These are phyloP conservation scores for Thunnus maccoyii DNA, from an alignment of 2,113 vertebrate genomes.

Conservation along the genomic window DNA sequence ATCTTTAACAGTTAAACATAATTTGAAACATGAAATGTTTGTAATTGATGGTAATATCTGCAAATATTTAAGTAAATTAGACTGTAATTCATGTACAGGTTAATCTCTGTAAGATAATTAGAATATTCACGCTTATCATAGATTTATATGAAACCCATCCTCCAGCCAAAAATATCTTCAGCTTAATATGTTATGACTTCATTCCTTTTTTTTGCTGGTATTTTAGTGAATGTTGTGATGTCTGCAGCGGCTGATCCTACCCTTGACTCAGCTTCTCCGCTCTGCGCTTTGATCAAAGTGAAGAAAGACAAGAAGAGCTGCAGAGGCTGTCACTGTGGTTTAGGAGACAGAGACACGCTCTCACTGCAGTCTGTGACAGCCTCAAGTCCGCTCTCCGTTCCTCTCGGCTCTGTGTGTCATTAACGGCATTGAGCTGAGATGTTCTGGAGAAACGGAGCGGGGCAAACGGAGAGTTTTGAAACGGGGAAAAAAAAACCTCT, in stretches of 20 bases:
- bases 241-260: conserved; percentile 13
- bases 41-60: no score
- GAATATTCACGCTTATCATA: no score
- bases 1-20: no score
- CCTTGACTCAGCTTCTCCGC: conserved; percentile 1
- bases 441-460: background rate
- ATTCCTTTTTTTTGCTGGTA: background rate
- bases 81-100: background rate
- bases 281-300: conserved; percentile 55
- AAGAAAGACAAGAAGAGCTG: conserved; percentile 7
- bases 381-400: conserved; percentile 11
- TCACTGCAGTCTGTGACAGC: conserved; percentile 16
- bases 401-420: conserved; percentile 18
- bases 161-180: background rate
- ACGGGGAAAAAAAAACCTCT: conserved; percentile 12
- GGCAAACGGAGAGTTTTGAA: background rate
- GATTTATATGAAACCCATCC: background rate
- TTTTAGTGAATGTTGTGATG: background rate
- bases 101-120: no score
- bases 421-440: conserved; percentile 19
- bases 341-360: conserved; percentile 7
- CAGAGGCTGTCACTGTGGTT: conserved; percentile 32
- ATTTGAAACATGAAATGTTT: no score
- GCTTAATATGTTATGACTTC: background rate
- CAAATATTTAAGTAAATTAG: background rate